Conservation (phyloP, 92 coral and sea anemone genomes). For the Heteractis magnifica region DNA sequence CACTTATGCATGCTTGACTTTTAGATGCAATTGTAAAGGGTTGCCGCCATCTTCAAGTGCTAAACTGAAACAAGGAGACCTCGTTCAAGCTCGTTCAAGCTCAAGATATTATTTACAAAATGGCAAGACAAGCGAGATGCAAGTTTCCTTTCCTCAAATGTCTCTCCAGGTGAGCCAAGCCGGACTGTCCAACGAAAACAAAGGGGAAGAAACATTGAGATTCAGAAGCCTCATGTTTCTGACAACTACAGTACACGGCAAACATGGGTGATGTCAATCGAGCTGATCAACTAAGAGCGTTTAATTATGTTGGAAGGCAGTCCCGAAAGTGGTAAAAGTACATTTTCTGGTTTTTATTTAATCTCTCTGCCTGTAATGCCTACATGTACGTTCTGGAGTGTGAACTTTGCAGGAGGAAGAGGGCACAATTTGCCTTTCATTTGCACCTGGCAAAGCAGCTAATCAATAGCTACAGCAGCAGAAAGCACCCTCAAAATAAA, state of each 20-base stretch:
- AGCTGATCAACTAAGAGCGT: slow-evolving; percentile 40
- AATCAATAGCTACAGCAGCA: no score
- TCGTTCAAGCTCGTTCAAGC: slow-evolving; percentile 14
- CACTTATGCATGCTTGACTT: slow-evolving; percentile 44
- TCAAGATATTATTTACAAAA: no score
- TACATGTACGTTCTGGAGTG: slow-evolving; percentile 43
- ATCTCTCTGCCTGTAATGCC: slow-evolving; percentile 41
- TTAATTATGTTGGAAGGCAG: slow-evolving; percentile 43
- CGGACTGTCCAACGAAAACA: slow-evolving; percentile 18
- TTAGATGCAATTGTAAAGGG: slow-evolving; percentile 40
- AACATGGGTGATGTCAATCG: slow-evolving; percentile 57
- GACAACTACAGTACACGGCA: slow-evolving; percentile 33
- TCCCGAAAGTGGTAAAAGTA: slow-evolving; percentile 57
- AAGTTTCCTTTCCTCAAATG: slow-evolving; percentile 35
- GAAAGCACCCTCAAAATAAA: no score
- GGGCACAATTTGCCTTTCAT: no score
- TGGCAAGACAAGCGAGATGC: slow-evolving; percentile 63
- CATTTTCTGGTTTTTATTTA: slow-evolving; percentile 52
- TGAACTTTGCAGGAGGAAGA: no score
- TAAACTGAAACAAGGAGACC: slow-evolving; percentile 36
- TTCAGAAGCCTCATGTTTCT: slow-evolving; percentile 20
- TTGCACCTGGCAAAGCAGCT: no score
- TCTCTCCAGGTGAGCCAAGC: no score
- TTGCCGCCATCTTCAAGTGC: slow-evolving; percentile 44
- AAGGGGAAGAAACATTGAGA: slow-evolving; percentile 16